Evolutionary conservation across 2,113 vertebrate genomes (phyloP).

Genomic region (Gallinago paraguaiae): DNA sequence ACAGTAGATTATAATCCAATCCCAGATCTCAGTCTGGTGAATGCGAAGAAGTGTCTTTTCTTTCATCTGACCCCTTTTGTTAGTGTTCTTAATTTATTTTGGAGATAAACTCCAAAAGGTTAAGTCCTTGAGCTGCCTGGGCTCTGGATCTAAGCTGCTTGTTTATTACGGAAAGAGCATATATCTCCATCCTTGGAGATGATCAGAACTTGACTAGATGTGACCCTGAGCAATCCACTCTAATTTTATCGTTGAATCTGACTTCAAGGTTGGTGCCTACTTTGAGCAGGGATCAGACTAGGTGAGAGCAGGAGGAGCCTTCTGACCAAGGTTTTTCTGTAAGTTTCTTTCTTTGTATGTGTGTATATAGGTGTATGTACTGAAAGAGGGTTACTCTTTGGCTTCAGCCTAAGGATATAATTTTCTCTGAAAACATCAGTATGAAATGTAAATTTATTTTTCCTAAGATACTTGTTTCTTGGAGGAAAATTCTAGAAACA

Average conservation of each 20-base stretch:
- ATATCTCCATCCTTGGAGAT: conserved; percentile 14
- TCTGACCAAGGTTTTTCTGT: neutral
- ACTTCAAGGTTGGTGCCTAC: neutral
- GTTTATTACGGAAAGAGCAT: neutral
- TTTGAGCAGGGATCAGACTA: neutral
- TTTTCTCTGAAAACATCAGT: neutral
- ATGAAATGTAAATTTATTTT: neutral
- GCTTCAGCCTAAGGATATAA: neutral
- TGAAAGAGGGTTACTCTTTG: neutral
- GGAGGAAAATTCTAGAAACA: neutral
- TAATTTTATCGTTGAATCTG: neutral
- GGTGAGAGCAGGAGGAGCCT: neutral
- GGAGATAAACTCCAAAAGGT: neutral
- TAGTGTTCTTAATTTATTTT: neutral
- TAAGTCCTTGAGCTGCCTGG: conserved; percentile 47
- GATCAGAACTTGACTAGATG: neutral
- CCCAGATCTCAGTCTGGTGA: neutral
- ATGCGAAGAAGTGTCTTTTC: neutral
- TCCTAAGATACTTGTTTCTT: neutral
- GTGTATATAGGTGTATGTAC: neutral
- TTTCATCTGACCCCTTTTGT: neutral
- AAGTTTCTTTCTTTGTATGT: neutral
- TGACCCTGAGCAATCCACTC: neutral
- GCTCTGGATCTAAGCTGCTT: neutral
- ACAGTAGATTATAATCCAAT: neutral